Conservation (phyloP, 1,140 invertebrate genomes). For the Trichomalopsis sarcophagae region DNA sequence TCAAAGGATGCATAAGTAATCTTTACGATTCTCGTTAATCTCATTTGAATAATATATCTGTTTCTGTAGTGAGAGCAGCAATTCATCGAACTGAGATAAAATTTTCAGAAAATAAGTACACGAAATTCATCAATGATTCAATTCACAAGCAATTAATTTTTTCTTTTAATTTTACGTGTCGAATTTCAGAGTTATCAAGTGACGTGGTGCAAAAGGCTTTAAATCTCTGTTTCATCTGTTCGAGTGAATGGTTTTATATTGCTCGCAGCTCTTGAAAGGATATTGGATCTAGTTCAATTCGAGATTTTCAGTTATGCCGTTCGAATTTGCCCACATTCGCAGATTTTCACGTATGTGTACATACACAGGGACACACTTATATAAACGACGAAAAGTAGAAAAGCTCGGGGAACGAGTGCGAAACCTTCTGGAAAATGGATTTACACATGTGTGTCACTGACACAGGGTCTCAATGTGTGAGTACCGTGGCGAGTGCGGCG, state of each 20-base stretch:
- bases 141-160: too few species aligned
- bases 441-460: background rate
- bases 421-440: background rate
- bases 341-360: background rate
- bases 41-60: too few species aligned
- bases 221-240: slow-evolving; percentile 20
- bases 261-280: background rate
- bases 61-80: too few species aligned
- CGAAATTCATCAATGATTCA: too few species aligned
- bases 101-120: too few species aligned
- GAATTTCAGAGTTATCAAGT: too few species aligned
- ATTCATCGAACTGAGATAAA: too few species aligned
- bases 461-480: background rate
- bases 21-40: too few species aligned
- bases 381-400: background rate
- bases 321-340: background rate
- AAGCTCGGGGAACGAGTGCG: background rate
- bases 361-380: background rate
- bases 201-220: background rate
- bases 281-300: slow-evolving; percentile 27
- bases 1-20: too few species aligned
- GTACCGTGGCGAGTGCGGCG: background rate
- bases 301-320: slow-evolving; percentile 9
- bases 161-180: too few species aligned
- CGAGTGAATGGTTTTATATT: background rate